Evolutionary conservation across 2,797 vertebrate genomes (phyloP), one percentile per base, ranked within the genome.

Genomic region (Helicolenus hilgendorfi): DNA sequence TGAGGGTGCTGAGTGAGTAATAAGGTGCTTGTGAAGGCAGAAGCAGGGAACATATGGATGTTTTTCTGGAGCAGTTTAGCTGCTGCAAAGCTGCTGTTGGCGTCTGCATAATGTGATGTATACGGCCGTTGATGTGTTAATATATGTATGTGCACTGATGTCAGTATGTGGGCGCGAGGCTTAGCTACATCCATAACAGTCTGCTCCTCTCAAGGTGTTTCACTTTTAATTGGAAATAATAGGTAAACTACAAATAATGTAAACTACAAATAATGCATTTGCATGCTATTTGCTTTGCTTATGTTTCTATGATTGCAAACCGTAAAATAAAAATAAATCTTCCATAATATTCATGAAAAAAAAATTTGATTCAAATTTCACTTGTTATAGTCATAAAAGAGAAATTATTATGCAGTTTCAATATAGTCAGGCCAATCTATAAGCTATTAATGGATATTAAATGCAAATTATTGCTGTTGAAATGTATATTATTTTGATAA

Each of bases 1-100:
- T 63, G 67, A 74, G 79, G 82, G 80, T 69, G 69, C 84, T 87
- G 71, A 85, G 72, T 59, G 70, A 87, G 85, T 87, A 79, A 90
- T 89, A 78, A 87, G 90, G 81, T 71, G 72, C 49, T 75, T 20
- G 14, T 68, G 73, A 81, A 72, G 64, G 72, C 20, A 53, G 73
- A 59, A 29, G 18, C 33, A 67, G 81, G 33, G 56, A 87, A 81
- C 80, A 70, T 72, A 79, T 87, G 85, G 68, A 80, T 87, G 26
- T 78, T 77, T 72, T 72, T 64, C 84, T 29, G 53, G 38, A 60
- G 56, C 24, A 59, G 18, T 33, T 79, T 10, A 64, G 68, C 59
- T 79, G 59, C 68, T 81, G 62, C 56, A 72, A 79, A 81, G 70
- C 79, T 38, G 83, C 74, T 72, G 29, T 35, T 60, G 58, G 29